These are phyloP conservation scores for Drosophila quinaria DNA, from an alignment of 2,888 invertebrate species.

Conservation along the genomic window DNA sequence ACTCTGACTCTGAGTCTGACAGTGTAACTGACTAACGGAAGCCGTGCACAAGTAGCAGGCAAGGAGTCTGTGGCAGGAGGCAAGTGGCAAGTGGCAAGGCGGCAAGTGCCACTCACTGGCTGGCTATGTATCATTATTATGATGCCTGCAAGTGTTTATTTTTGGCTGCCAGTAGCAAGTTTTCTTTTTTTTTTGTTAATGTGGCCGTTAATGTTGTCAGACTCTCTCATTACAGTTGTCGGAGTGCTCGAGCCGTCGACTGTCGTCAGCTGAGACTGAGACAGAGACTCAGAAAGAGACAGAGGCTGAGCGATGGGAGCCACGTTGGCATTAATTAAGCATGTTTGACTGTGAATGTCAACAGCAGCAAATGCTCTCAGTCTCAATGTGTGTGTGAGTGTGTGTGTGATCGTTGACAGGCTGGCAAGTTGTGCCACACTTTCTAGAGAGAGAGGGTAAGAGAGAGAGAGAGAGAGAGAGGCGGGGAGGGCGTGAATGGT, in stretches of 20 bases:
- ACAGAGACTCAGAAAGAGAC: constrained; percentile 26
- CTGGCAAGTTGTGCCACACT: constrained; percentile 42
- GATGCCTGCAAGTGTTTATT: constrained; percentile 78
- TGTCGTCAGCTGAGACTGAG: constrained; percentile 11
- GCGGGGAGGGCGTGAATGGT: constrained; percentile 30
- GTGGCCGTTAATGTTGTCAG: constrained; percentile 78
- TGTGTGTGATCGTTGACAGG: constrained; percentile 56
- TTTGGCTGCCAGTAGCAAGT: constrained; percentile 67
- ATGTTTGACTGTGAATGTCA: constrained; percentile 82
- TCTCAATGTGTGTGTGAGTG: constrained; percentile 23
- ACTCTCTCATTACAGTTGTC: constrained; percentile 57
- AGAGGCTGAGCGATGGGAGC: constrained; percentile 53
- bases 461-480: constrained; percentile 14
- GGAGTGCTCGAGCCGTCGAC: constrained; percentile 29
- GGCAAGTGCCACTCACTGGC: constrained; percentile 57
- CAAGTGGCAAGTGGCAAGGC: constrained; percentile 17
- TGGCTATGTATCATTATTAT: constrained; percentile 77
- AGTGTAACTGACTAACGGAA: constrained; percentile 54
- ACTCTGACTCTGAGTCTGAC: constrained; percentile 38
- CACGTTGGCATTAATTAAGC: constrained; percentile 81
- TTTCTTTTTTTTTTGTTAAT: constrained; percentile 59
- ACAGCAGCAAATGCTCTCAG: constrained; percentile 54
- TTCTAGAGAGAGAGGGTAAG: constrained; percentile 28
- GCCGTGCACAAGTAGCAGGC: constrained; percentile 38
- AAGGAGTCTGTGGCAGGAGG: constrained; percentile 27